phyloP scores from a whole-genome alignment of 2,113 vertebrate species.

The Corythoichthys intestinalis region DNA sequence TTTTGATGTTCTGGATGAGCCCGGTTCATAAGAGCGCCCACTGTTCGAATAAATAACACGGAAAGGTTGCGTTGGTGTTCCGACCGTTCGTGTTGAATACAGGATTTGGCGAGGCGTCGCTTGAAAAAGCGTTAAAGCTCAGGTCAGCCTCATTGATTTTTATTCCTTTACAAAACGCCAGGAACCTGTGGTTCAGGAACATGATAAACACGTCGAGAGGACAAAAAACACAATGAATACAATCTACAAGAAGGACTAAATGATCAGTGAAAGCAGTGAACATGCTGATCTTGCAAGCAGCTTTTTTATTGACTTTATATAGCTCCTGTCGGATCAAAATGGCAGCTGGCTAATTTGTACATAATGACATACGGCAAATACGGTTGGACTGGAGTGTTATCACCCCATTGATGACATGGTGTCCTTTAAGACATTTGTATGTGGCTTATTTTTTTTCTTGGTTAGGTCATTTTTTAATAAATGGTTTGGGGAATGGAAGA shows the following conservation, averaged over 20 bases:
- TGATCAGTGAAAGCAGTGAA: not conserved
- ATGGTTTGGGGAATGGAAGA: no score
- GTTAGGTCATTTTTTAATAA: not conserved
- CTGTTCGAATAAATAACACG: not conserved
- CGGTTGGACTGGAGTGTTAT: not conserved
- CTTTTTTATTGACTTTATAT: not conserved
- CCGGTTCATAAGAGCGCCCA: not conserved
- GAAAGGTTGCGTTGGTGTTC: not conserved
- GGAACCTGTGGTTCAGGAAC: not conserved
- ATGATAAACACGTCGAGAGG: not conserved
- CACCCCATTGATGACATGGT: not conserved
- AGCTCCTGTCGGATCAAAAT: constrained; percentile 3
- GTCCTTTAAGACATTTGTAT: not conserved
- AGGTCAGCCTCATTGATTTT: not conserved
- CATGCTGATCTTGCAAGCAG: not conserved
- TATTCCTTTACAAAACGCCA: not conserved
- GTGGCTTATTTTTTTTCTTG: not conserved
- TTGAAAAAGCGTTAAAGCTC: not conserved
- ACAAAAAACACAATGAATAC: not conserved
- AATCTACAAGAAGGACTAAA: not conserved
- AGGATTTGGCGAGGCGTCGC: not conserved
- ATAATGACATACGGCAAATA: not conserved
- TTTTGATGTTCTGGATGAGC: not conserved
- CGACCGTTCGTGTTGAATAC: not conserved
- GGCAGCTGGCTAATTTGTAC: constrained; percentile 3